Evolutionary conservation across 2,113 vertebrate species (phyloP).

Genomic region (Indri indri): DNA sequence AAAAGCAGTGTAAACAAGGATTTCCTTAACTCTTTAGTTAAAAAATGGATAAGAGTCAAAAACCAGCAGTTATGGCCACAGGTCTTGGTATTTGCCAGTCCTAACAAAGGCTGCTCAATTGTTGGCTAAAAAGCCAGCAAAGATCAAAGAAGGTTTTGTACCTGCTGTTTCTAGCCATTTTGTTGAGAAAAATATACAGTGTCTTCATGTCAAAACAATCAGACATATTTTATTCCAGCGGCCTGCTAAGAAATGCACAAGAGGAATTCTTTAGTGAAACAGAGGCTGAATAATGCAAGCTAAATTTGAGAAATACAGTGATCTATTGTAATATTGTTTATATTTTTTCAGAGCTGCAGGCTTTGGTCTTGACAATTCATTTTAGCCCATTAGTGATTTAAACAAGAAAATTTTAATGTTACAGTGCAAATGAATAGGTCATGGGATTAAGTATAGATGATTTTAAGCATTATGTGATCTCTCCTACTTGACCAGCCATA

Average conservation of each 20-base stretch:
- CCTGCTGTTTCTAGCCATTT: not conserved
- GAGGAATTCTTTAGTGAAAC: not conserved
- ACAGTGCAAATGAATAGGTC: not conserved
- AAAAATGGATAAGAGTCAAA: not conserved
- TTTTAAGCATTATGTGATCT: conserved; percentile 4
- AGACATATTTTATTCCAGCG: not conserved
- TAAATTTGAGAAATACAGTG: not conserved
- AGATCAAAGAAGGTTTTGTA: not conserved
- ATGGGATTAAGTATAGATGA: not conserved
- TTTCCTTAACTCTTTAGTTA: not conserved
- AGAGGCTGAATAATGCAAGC: not conserved
- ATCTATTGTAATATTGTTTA: not conserved
- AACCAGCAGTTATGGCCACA: not conserved
- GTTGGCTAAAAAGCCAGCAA: not conserved
- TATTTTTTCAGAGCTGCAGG: not conserved
- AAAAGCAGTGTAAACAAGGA: not conserved
- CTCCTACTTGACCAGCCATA: not conserved
- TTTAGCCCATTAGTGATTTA: conserved; percentile 24
- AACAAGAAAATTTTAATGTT: conserved; percentile 4
- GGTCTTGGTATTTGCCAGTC: not conserved
- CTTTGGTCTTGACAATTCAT: conserved; percentile 6
- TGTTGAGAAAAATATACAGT: conserved; percentile 19
- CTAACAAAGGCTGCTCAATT: not conserved
- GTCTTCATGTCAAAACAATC: conserved; percentile 11
- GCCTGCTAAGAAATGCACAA: not conserved